Conservation (phyloP, 2,113 vertebrate genomes). For the Rana temporaria region DNA sequence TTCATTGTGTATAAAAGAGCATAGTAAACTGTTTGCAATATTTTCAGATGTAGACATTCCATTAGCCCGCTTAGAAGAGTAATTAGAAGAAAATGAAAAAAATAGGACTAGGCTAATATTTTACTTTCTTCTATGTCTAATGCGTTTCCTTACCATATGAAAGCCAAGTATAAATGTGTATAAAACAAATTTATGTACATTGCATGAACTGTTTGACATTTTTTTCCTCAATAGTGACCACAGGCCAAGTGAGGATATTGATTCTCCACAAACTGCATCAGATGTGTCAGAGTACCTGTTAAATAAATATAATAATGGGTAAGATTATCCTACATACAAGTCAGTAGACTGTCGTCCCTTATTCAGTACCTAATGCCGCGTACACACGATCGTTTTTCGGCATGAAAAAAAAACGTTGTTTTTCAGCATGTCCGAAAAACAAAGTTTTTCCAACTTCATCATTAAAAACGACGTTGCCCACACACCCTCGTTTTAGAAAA, state of each 20-base stretch:
- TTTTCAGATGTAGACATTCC: background rate
- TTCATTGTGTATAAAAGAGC: no score
- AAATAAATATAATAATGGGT: constrained; percentile 30
- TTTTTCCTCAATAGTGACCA: constrained; percentile 61
- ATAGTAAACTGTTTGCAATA: no score
- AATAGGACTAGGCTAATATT: no score
- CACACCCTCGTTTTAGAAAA: no score
- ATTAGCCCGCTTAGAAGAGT: background rate
- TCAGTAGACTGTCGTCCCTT: background rate
- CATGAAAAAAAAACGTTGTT: no score
- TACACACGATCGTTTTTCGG: no score
- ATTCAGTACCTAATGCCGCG: no score
- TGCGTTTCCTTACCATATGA: no score
- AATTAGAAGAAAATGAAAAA: background rate
- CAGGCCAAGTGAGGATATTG: constrained; percentile 78
- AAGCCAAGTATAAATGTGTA: background rate
- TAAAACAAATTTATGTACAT: background rate
- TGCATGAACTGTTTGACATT: constrained; percentile 12
- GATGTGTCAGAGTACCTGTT: constrained; percentile 59
- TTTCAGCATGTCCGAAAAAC: no score
- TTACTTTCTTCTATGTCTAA: no score
- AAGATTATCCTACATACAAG: background rate
- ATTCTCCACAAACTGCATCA: constrained; percentile 78
- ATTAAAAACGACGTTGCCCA: no score
- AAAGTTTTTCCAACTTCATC: no score